Evolutionary conservation across 2,113 vertebrate species (phyloP), one percentile per base, ranked within the genome.

Genomic region (Sialia sialis): DNA sequence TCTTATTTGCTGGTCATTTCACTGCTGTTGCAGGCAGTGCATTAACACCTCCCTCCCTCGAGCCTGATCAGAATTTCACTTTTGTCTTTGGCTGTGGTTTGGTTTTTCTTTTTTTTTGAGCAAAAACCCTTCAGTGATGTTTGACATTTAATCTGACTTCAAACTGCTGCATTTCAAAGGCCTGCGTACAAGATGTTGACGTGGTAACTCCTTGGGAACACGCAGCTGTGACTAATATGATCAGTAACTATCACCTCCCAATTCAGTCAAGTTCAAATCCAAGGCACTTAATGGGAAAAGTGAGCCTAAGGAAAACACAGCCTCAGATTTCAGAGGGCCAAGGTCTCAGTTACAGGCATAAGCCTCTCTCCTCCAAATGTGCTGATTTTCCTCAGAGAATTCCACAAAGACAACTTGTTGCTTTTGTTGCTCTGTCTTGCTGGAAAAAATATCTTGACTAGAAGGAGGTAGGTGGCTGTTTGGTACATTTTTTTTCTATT

Each of bases 151-250:
- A 76, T 89, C 77, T 85, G 62, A 80, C 59, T 79, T 59, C 66
- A 83, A 84, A 58, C 51, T 1, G 2, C 72, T 83, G 21, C 39
- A 44, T 80, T 93, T 94, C 82, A 88, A 93, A 95, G 67, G 51
- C 11, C 36, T 58, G 67, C 19, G n/a, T 77, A 70, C n/a, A 54
- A 95, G 70, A 87, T 88, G 84, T 90, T 89, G 74, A 87, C 17
- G 21, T 55, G 51, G 84, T 80, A 93, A 86, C 83, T 94, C 58
- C 74, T 94, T 63, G 39, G 79, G 55, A 95, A 91, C 56, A 30
- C 29, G 38, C 70, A 89, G 59, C 96, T 94, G 87, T 94, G 91
- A 91, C 93, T 94, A 94, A 93, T 87, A 72, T 7, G 41, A 84
- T 91, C 62, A 54, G 73, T 59, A 78, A 92, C 68, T 63, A 69